Evolutionary conservation across 1,140 invertebrate species (phyloP), one percentile per base, ranked within the genome.

Genomic region (Tetranychus cinnabarinus): DNA sequence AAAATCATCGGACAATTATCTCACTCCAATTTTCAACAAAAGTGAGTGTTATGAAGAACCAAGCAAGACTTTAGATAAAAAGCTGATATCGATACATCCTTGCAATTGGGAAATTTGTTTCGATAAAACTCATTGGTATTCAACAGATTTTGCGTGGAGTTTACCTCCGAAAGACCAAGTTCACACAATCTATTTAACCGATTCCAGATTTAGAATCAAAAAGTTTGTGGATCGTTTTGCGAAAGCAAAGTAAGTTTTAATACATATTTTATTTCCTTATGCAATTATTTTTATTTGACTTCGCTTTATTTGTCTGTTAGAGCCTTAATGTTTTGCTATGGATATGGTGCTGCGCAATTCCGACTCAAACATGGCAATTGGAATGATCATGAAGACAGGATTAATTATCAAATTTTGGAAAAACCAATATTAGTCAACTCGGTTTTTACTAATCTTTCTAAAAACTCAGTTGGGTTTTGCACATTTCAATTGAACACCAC

Each of bases 401-500:
- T 31, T 12, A 60, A 54, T 31, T 60, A 60, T 37, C 48, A 33
- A 50, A 48, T 23, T 13, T 42, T 64, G 2, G n/a, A 36, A 56
- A 55, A 62, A 23, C 63, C 63, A 39, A 34, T 62, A 13, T 31
- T 54, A n/a, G 37, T 64, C 31, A 45, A 62, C 12, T 55, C 47
- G 37, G 52, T 62, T 15, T 62, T 36, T 34, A 56, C 31, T 33
- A 64, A 63, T 62, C 48, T 31, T 2, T 39, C 34, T 6, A 56
- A 62, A 39, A 42, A 36, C 15, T 52, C 36, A 42, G 8, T 64
- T n/a, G 61, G 63, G 2, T 62, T 61, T 33, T 56, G 50, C 45
- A 47, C 33, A 31, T 64, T 59, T 55, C 63, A 64, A 46, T 50
- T 64, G 39, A 64, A 64, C 33, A 62, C 60, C 0, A n/a, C 50